Base-by-base conservation (phyloP, 2,113 vertebrate species). In the Sceloporus tristichus region DNA sequence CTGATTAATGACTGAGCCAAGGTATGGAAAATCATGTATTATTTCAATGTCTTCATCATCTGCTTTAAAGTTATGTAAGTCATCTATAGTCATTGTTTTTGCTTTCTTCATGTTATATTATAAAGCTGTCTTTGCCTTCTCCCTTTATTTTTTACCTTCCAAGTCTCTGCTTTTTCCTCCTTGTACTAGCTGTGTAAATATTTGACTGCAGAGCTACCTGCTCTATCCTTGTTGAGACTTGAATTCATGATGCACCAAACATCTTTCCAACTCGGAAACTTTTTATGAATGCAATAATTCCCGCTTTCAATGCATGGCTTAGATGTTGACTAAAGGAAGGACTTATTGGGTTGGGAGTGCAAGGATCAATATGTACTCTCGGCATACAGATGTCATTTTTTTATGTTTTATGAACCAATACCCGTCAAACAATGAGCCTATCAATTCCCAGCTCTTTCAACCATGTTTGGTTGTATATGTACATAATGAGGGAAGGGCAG, bases 221-320 rank as follows among this genome's bases (percentile, higher is more conserved):
- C 19, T 81, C 0, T 0, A 0, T 42, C n/a, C 42, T 75, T 65
- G 53, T 0, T 54, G 48, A 54, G 1, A 25, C 21, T 38, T 65
- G 48, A 40, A 5, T 62, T 42, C 59, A 18, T 75, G 21, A 0
- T 29, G n/a, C 9, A 0, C 0, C 19, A 62, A 5, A 48, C 21
- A 5, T 25, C 0, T 0, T 29, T 48, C 0, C 0, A 40, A 25
- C 19, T 21, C 34, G 14, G 53, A 74, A 81, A 34, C 23, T 48
- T 81, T n/a, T 42, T 2, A 48, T n/a, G 38, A 40, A 13, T 23
- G 38, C 21, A 87, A 40, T 29, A 73, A n/a, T 6, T 29, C 5
- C 5, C 5, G 48, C 54, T 56, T 71, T 29, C 14, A 9, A 56
- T 29, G 25, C 5, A 23, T 21, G 10, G 19, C 1, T 27, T 25